These are phyloP conservation scores for Apotomis turbidana DNA, from an alignment of 2,888 invertebrate species.

Conservation along the genomic window DNA sequence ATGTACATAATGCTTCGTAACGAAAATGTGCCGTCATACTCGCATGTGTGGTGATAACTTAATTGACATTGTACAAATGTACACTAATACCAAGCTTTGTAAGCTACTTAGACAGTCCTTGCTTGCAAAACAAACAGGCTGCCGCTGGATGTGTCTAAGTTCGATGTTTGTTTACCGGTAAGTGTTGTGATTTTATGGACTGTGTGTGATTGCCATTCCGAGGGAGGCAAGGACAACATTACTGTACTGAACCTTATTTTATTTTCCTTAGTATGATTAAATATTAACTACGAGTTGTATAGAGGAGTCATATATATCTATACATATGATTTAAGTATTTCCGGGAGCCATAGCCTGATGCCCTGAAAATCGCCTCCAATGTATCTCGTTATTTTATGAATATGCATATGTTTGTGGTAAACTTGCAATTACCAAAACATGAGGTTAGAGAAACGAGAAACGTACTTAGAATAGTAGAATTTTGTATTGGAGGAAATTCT, in stretches of 20 bases:
- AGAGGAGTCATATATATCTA: too few relatives aligned
- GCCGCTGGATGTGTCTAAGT: constrained; percentile 3
- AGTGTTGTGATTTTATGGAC: constrained; percentile 4
- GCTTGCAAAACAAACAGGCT: constrained; percentile 6
- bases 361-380: too few relatives aligned
- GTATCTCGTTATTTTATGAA: too few relatives aligned
- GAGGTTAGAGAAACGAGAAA: too few relatives aligned
- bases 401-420: too few relatives aligned
- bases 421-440: too few relatives aligned
- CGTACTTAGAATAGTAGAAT: too few relatives aligned
- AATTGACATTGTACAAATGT: constrained; percentile 17
- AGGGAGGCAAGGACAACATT: neutral
- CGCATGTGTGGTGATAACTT: constrained; percentile 9
- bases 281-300: too few relatives aligned
- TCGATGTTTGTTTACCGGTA: neutral
- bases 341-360: too few relatives aligned
- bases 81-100: neutral
- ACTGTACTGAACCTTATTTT: neutral
- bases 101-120: constrained; percentile 1
- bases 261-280: too few relatives aligned
- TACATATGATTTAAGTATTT: too few relatives aligned
- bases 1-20: constrained; percentile 3
- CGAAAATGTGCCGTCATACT: constrained; percentile 3
- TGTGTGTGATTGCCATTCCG: neutral
- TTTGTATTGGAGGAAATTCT: too few relatives aligned